Conservation (phyloP, 2,113 vertebrate species). For the Psilopogon haemacephalus region DNA sequence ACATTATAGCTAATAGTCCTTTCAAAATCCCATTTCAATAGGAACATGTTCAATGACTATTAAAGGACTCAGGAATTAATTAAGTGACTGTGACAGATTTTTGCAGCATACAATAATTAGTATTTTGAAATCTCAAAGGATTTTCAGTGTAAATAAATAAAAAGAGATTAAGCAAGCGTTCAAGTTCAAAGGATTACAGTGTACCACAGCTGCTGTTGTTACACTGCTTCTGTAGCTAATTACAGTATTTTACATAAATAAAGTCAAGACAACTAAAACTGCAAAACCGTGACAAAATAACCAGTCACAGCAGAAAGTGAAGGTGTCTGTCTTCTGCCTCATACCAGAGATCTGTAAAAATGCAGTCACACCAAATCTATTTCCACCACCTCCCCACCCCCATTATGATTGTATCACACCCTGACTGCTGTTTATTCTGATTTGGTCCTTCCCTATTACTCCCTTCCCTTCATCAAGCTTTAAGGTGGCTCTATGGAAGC, state of each 20-base stretch:
- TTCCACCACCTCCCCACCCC: too few species aligned
- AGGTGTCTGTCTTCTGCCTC: not conserved
- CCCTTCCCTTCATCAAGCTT: not conserved
- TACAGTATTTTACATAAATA: not conserved
- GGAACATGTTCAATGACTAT: not conserved
- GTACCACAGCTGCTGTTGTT: not conserved
- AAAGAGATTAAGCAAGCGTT: not conserved
- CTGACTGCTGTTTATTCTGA: not conserved
- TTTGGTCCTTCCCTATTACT: not conserved
- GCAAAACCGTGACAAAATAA: not conserved
- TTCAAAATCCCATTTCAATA: not conserved
- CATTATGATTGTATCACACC: not conserved
- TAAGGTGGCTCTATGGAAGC: not conserved
- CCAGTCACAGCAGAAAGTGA: not conserved
- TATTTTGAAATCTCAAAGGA: not conserved
- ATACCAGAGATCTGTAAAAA: not conserved
- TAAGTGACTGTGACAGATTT: accelerated
- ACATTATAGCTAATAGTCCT: not conserved
- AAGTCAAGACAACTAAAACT: not conserved
- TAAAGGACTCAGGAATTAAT: not conserved
- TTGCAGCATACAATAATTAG: not conserved
- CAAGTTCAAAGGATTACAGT: not conserved
- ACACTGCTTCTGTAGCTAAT: not conserved
- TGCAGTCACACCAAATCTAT: not conserved
- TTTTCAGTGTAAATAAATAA: not conserved